Conservation (phyloP, 2,888 invertebrate genomes). For the Calameuta pallipes region DNA sequence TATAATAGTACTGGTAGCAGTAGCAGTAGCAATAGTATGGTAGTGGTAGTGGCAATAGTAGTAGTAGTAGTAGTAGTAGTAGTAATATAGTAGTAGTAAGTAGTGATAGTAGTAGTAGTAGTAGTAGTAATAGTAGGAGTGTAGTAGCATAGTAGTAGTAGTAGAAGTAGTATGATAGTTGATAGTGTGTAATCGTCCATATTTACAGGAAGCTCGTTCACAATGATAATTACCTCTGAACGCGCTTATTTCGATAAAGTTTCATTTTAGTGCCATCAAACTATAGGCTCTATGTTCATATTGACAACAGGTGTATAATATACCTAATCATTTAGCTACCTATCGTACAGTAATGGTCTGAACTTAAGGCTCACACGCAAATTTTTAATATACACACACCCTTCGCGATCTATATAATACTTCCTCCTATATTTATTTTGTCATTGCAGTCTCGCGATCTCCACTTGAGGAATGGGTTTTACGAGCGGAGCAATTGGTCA, state of each 20-base stretch:
- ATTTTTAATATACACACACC: not conserved
- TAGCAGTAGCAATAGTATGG: not conserved
- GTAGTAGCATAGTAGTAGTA: no score
- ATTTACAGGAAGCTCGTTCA: conserved; percentile 53
- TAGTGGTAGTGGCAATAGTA: no score
- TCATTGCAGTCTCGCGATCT: not conserved
- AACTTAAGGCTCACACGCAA: not conserved
- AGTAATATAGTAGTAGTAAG: no score
- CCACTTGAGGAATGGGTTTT: not conserved
- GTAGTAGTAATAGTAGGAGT: no score
- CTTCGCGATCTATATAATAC: not conserved
- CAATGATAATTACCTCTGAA: conserved; percentile 22
- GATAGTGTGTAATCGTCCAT: conserved; percentile 14
- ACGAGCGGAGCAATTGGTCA: not conserved
- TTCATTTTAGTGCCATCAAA: conserved; percentile 47
- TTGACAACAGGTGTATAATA: conserved; percentile 61
- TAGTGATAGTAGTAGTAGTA: no score
- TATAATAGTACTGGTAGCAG: not conserved
- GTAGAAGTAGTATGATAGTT: not conserved
- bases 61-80: no score
- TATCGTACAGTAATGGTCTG: conserved; percentile 46
- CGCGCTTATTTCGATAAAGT: conserved; percentile 53
- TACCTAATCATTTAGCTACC: conserved; percentile 56
- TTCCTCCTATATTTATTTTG: not conserved
- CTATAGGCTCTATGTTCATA: conserved; percentile 59